Evolutionary conservation across 2,888 invertebrate genomes (phyloP).

Genomic region (Harpagoxenus sublaevis): DNA sequence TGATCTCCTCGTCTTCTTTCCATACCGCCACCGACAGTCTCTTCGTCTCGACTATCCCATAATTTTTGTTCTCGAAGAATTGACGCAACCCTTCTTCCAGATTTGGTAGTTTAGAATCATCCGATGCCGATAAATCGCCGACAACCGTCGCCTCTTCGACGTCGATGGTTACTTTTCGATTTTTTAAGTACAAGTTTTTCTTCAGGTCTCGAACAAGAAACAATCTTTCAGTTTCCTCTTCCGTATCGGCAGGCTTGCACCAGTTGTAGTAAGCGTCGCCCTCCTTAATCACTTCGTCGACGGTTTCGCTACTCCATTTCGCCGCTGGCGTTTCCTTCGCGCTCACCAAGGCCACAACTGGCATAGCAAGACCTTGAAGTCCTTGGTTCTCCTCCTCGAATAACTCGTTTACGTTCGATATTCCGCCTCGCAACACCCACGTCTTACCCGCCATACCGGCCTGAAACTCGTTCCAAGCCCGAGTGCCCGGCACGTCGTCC

Average conservation of each 20-base stretch:
- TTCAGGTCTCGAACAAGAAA: conserved; percentile 82
- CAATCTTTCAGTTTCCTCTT: conserved; percentile 71
- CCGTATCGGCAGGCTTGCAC: conserved; percentile 74
- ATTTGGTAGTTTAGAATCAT: conserved; percentile 76
- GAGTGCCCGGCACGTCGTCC: conserved; percentile 80
- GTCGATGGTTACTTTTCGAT: conserved; percentile 82
- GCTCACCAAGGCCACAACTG: conserved; percentile 84
- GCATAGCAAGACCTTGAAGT: conserved; percentile 86
- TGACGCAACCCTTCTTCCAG: conserved; percentile 81
- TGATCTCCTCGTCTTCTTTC: conserved; percentile 82
- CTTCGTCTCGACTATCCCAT: conserved; percentile 84
- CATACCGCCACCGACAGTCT: conserved; percentile 85
- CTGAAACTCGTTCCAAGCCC: conserved; percentile 80
- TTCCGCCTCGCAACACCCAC: conserved; percentile 80
- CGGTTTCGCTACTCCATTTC: conserved; percentile 82
- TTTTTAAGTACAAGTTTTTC: conserved; percentile 82
- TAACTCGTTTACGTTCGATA: conserved; percentile 76
- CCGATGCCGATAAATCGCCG: conserved; percentile 83
- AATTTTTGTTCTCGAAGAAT: conserved; percentile 83
- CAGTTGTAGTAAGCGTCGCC: conserved; percentile 86
- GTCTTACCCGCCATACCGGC: conserved; percentile 77
- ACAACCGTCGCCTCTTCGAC: conserved; percentile 80
- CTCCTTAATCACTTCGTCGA: conserved; percentile 85
- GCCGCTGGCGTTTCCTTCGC: conserved; percentile 79
- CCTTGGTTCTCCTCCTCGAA: conserved; percentile 84